Evolutionary conservation across 2,888 invertebrate species (phyloP).

Genomic region (Melieria omissa): DNA sequence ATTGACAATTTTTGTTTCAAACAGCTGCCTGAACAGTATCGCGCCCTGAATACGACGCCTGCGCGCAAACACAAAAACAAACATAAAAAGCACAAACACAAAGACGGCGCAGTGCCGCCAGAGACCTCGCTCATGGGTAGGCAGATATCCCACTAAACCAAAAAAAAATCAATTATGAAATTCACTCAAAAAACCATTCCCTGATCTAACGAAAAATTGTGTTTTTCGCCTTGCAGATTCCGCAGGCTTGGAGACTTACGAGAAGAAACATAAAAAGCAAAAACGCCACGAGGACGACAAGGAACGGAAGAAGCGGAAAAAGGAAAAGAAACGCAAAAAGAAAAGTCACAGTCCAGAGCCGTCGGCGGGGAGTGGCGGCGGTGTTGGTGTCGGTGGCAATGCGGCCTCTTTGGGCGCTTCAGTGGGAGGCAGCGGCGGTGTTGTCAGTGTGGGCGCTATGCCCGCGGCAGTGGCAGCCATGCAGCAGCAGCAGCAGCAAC

Average conservation of each 20-base stretch:
- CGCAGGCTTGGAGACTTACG: conserved; percentile 82
- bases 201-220: too few species aligned
- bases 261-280: conserved; percentile 95
- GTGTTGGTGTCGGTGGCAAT: conserved; percentile 43
- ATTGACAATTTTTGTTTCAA: conserved; percentile 33
- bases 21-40: conserved; percentile 92
- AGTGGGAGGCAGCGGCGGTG: conserved; percentile 39
- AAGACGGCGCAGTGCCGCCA: conserved; percentile 84
- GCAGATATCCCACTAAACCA: conserved; percentile 1
- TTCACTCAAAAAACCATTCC: too few species aligned
- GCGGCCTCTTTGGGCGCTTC: conserved; percentile 45
- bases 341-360: conserved; percentile 92
- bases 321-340: conserved; percentile 95
- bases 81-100: conserved; percentile 94
- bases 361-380: conserved; percentile 46
- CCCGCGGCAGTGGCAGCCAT: conserved; percentile 36
- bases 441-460: conserved; percentile 43
- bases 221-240: conserved; percentile 67
- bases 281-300: conserved; percentile 94
- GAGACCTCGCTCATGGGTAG: conserved; percentile 79
- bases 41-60: conserved; percentile 90
- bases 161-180: background rate
- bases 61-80: conserved; percentile 95
- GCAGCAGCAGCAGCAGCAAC: conserved; percentile 50
- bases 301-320: conserved; percentile 92